Base-by-base conservation (phyloP, 2,888 invertebrate genomes). In the Rotaria magnacalcarata region DNA sequence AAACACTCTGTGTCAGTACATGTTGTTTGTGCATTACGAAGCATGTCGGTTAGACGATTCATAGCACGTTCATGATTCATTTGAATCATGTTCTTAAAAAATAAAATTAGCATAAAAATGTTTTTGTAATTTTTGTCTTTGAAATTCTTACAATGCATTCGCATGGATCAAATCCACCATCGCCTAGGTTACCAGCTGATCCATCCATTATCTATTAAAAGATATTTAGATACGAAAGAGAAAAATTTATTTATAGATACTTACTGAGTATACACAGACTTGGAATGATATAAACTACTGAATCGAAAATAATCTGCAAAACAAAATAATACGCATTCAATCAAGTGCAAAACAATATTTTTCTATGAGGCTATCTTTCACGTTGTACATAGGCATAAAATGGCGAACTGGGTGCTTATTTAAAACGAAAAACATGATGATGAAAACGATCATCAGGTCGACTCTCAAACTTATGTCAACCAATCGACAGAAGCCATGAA, bases 161-260 rank as follows among this genome's bases (percentile, higher is more conserved):
- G n/a, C 80, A 80, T n/a, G 80, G 80, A 80, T 80, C 80, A 80
- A 80, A 80, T 24, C 47, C 80, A n/a, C 80, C 80, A 80, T 24
- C 24, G 0, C 75, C 75, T 14, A 5, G 43, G 11, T 47, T 80
- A n/a, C 80, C 80, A 67, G 34, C 67, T 34, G 67, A 34, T 2
- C 67, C 67, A 27, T 67, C 67, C 67, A 67, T 67, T 67, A 67
- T 67, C 67, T 67, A 34, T 67, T 16, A 11, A 11, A 34, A 52
- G 54, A 54, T 7, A 67, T 4, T 3, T 27, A 27, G 34, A 67
- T 67, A 34, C 5, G 6, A 6, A 67, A 2, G 10, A 67, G 24
- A 41, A 27, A 19, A 19, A 34, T 16, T 7, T 67, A 7, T 34
- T 6, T 19, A 41, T 19, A 2, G 6, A 27, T 34, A 8, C 34